A percentile compares a stretch with the other conserved stretches of the same genome.
Evolutionary conservation across 2,113 vertebrate species (phyloP).

Genomic region (Apus apus): DNA sequence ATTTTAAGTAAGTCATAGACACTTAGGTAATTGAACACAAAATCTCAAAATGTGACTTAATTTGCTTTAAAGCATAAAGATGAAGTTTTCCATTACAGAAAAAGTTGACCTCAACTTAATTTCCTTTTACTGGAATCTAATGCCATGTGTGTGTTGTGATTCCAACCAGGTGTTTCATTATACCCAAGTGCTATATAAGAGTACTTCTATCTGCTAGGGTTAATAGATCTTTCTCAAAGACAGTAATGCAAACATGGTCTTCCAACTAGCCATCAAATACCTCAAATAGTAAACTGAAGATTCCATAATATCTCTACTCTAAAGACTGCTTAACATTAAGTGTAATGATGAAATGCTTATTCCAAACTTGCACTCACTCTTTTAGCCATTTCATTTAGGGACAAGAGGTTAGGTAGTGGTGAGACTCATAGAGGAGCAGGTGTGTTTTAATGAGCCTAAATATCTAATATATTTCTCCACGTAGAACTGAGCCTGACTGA

Average conservation of each 20-base stretch:
- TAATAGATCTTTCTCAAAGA: not conserved
- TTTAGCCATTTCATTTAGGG: not conserved
- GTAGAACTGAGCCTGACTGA: not conserved
- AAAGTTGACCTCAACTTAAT: not conserved
- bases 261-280: not conserved
- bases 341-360: not conserved
- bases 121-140: not conserved
- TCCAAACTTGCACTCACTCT: not conserved
- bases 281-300: not conserved
- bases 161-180: conserved; percentile 15
- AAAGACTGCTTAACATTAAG: not conserved
- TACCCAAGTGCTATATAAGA: not conserved
- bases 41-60: not conserved
- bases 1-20: not conserved
- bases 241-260: not conserved
- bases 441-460: not conserved
- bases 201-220: not conserved
- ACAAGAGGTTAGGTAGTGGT: not conserved
- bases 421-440: accelerated
- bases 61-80: not conserved
- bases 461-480: not conserved
- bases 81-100: not conserved
- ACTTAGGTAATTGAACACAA: not conserved
- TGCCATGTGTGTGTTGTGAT: not conserved
- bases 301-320: not conserved